Base-by-base conservation (phyloP, 2,797 vertebrate genomes). In the Bucorvus abyssinicus region DNA sequence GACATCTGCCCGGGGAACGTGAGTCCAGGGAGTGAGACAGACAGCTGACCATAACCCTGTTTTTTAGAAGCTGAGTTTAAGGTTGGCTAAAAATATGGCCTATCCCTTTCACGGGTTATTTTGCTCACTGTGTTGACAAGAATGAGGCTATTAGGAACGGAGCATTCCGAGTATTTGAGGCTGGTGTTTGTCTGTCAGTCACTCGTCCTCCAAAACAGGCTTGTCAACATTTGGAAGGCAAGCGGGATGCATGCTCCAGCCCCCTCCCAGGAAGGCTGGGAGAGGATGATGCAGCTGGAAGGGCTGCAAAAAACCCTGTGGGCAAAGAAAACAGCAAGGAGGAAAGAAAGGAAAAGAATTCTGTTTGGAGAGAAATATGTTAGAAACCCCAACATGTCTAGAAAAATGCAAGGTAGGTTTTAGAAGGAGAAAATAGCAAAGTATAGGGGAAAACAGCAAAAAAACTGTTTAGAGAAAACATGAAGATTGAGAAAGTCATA, bases 151-250 rank as follows among this genome's bases (percentile, higher is more conserved):
- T 86, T 89, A 84, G 93, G 55, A 87, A 91, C 49, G 49, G 61
- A 90, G 82, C 59, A 91, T 91, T 73, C 85, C 2, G 61, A 94
- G 63, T 75, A 96, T 96, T 79, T 81, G 95, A 65, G 77, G 67
- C 91, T 95, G 95, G 93, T 86, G 73, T 92, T 93, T 93, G 91
- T 96, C 94, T 96, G 91, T 93, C 94, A 95, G 94, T 79, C 94
- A 95, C 91, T 76, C 80, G 65, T 88, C 50, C 73, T 88, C 91
- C 73, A 67, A 87, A 95, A 91, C 74, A 78, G 47, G 24, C 92
- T 45, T 85, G 83, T 76, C 84, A 88, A 73, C 91, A 65, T 91
- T 95, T 93, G 94, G 90, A 97, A 93, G 85, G 88, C 80, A 97
- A 95, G 90, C 57, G 67, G 93, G 94, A 79, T 67, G 83, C 29